Evolutionary conservation across 53 echinoderm and acorn worm genomes (phyloP), one percentile per base, ranked within the genome.

Genomic region (Paracentrotus lividus): DNA sequence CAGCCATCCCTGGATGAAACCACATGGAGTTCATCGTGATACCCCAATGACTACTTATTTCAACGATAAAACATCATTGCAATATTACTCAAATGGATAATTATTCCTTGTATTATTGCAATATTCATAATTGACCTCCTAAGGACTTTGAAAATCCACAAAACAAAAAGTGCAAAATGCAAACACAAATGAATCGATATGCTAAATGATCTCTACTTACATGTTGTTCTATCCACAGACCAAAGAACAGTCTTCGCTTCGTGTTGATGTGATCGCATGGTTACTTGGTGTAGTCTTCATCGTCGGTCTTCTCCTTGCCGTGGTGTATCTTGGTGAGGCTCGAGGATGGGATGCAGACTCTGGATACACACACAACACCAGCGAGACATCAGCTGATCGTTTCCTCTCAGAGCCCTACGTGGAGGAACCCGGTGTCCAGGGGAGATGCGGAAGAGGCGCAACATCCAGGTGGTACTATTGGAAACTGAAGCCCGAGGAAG

Each of bases 271-370:
- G 20, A 47, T 93, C 14, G 95, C 85, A 14, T 97, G 97, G 97
- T 20, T 81, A 40, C 3, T 93, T 21, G 96, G 95, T 13, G 81
- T 95, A 68, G 31, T 95, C 53, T 97, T 96, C 94, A 95, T 97
- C 66, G 16, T 92, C 16, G 88, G 68, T 4, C 29, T 96, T 23
- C 10, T 94, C 58, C 93, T 68, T 23, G 93, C 94, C 40, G 95
- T 97, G 93, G 88, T 95, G 87, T 91, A 93, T 21, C 40, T 95
- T 1, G 97, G 97, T 15, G 54, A 90, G 27, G 42, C 93, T 1
- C 95, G 97, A 5, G 92, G 93, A 14, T 97, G 97, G 97, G 95
- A 97, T 59, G 97, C 97, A 38, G 72, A 95, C 21, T 94, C 96
- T 38, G 97, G 97, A 32, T 96, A 94, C 89, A 66, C 23, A 4